Evolutionary conservation across 2,113 vertebrate species (phyloP), one percentile per base, ranked within the genome.

Genomic region (Cyprinodon variegatus): DNA sequence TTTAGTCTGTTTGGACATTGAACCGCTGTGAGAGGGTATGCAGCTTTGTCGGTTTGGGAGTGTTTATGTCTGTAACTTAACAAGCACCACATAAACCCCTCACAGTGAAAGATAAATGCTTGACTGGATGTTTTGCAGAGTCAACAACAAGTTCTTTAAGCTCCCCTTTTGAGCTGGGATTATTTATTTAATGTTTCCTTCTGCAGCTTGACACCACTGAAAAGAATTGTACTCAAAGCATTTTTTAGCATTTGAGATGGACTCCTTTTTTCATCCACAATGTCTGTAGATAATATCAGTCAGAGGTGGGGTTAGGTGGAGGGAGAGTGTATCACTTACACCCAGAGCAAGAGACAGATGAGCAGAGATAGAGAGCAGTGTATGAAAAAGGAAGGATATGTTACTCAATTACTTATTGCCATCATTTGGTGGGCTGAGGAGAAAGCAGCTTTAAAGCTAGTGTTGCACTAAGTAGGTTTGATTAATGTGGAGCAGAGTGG

Each of bases 21-120:
- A 82, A 73, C 41, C 65, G 41, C 60, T 68, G 63, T 61, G 72
- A 60, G 70, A 65, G 75, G 76, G 75, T 83, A 83, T 86, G 76
- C 62, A 77, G 72, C 71, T 82, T 57, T 61, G 66, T 69, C 83
- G 79, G 71, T 81, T 81, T 45, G 46, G 64, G 76, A 81, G 68
- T 86, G 82, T 89, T 88, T 87, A 84, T 84, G 81, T 88, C 83
- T 90, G 68, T 87, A 86, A n/a, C 50, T 57, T 15, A 57, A 74
- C 72, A 88, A 65, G 80, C 77, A 70, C 71, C 79, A 84, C 73
- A 90, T 81, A 85, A 63, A 84, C 70, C 76, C 84, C 88, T 76
- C 88, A 67, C 79, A 75, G 72, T 53, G 76, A 65, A 84, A 82
- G 75, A 83, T 76, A 86, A 83, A 77, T 65, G 38, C 72, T 73